phyloP scores from a whole-genome alignment of 2,113 vertebrate species.

The Lagopus leucura region DNA sequence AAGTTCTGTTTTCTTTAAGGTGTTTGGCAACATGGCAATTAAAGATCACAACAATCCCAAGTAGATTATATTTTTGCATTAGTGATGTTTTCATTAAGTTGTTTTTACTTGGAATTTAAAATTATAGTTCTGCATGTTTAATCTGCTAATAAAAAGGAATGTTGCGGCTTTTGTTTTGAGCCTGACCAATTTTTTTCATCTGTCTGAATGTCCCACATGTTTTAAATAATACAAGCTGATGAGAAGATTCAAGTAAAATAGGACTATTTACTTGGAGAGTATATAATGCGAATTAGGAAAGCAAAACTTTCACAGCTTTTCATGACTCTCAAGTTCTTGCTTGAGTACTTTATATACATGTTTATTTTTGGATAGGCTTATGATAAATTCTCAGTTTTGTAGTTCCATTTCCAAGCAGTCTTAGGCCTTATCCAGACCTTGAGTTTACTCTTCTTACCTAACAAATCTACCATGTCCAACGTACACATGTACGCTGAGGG shows the following conservation, averaged over 20 bases:
- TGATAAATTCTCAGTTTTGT: background rate
- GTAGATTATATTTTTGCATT: background rate
- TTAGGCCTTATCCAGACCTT: conserved; percentile 4
- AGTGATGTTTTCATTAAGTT: background rate
- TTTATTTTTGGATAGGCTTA: conserved; percentile 13
- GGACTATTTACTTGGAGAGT: background rate
- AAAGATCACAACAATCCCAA: background rate
- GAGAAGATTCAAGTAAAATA: background rate
- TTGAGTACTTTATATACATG: background rate
- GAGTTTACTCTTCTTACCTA: conserved; percentile 19
- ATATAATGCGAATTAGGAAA: conserved; percentile 1
- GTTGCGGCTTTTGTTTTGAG: conserved; percentile 46
- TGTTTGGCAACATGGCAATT: background rate
- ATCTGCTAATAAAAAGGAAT: conserved; percentile 32
- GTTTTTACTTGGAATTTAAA: conserved; percentile 12
- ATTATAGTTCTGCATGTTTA: conserved; percentile 7
- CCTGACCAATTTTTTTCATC: conserved; percentile 51
- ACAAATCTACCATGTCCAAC: background rate
- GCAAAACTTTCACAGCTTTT: conserved; percentile 6
- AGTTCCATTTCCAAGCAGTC: background rate
- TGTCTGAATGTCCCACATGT: conserved; percentile 29
- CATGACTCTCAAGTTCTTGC: background rate
- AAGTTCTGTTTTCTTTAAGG: background rate
- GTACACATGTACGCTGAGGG: conserved; percentile 13
- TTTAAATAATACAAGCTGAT: conserved; percentile 50